Percentiles rank a stretch among this genome's conserved stretches.
Evolutionary conservation across 2,888 invertebrate genomes (phyloP).

Genomic region (Clistopyga incitator): DNA sequence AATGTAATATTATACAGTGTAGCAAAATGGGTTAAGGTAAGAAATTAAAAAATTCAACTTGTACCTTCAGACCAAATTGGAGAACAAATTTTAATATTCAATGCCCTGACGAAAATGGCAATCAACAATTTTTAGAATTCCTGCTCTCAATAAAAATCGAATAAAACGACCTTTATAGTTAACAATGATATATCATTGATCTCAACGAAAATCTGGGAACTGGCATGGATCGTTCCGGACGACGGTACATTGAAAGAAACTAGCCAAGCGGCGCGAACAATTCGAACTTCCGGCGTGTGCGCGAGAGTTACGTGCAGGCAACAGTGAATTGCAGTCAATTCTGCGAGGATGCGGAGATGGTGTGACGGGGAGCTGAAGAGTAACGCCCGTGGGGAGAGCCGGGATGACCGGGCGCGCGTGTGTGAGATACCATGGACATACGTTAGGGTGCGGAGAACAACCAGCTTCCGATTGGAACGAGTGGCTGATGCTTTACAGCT

Average conservation of each 20-base stretch:
- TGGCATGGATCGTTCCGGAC: neutral
- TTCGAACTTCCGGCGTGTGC: conserved; percentile 66
- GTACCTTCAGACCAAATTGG: too few relatives aligned
- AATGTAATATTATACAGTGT: too few relatives aligned
- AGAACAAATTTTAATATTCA: too few relatives aligned
- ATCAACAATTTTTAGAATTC: too few relatives aligned
- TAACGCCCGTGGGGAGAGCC: conserved; percentile 52
- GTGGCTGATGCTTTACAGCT: conserved; percentile 65
- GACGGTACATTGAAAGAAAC: conserved; percentile 47
- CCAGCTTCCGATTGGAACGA: conserved; percentile 81
- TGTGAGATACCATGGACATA: conserved; percentile 8
- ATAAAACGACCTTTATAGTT: too few relatives aligned
- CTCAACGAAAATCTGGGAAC: neutral
- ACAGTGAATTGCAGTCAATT: conserved; percentile 76
- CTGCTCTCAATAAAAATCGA: too few relatives aligned
- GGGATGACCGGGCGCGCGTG: conserved; percentile 23
- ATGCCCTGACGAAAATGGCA: too few relatives aligned
- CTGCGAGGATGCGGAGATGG: conserved; percentile 67
- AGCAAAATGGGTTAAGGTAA: too few relatives aligned
- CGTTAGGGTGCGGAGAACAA: conserved; percentile 74
- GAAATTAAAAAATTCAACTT: too few relatives aligned
- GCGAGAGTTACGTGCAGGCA: conserved; percentile 46
- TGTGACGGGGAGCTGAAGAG: conserved; percentile 54
- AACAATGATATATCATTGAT: neutral
- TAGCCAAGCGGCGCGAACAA: conserved; percentile 45